Evolutionary conservation across 2,888 invertebrate species (phyloP).

Genomic region (Lithophane ornitopus): DNA sequence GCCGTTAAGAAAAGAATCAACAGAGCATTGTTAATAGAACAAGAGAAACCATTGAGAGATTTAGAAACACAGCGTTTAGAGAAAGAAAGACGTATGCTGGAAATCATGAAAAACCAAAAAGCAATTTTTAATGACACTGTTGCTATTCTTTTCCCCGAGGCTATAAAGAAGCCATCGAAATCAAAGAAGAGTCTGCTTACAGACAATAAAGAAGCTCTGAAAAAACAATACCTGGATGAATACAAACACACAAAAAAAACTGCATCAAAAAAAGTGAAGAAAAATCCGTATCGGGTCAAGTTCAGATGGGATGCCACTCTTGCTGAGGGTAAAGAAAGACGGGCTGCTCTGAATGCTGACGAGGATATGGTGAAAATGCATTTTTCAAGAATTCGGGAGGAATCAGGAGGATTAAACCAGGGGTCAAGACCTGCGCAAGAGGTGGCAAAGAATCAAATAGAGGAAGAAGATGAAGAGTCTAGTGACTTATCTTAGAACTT

Average conservation of each 20-base stretch:
- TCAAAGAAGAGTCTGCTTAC: conserved; percentile 84
- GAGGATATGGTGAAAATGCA: conserved; percentile 81
- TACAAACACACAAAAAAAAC: conserved; percentile 77
- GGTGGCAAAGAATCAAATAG: neutral
- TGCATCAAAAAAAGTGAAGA: conserved; percentile 82
- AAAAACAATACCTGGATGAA: conserved; percentile 81
- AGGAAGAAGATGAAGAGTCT: conserved; percentile 13
- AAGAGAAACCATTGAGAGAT: conserved; percentile 91
- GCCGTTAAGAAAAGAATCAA: conserved; percentile 92
- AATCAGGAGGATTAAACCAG: conserved; percentile 57
- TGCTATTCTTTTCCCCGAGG: conserved; percentile 91
- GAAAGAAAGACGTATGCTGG: conserved; percentile 90
- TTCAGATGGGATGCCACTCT: conserved; percentile 91
- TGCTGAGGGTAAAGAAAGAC: conserved; percentile 87
- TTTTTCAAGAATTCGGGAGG: conserved; percentile 77
- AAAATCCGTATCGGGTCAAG: conserved; percentile 85
- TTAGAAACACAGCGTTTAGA: conserved; percentile 90
- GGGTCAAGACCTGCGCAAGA: neutral
- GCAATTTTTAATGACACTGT: conserved; percentile 92
- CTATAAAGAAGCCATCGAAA: conserved; percentile 86
- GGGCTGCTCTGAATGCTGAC: conserved; percentile 84
- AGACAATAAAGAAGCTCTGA: conserved; percentile 81
- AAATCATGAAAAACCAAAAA: conserved; percentile 90
- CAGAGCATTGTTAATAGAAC: conserved; percentile 90
- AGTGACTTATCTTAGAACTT: conserved; percentile 12